phyloP scores from a whole-genome alignment of 2,888 invertebrate genomes.

The Drosophila greeni region DNA sequence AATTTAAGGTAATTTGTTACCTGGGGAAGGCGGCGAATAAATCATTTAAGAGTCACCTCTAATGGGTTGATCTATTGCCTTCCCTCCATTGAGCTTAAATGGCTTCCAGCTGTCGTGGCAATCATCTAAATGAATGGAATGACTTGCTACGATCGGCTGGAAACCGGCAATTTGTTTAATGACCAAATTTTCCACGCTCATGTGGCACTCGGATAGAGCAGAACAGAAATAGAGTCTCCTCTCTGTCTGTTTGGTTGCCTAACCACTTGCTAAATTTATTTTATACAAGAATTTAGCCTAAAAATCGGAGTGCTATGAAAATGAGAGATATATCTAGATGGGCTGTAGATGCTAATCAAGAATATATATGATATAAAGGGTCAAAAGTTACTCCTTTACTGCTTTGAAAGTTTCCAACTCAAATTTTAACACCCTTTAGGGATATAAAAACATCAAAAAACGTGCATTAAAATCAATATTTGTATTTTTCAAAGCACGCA shows the following conservation, averaged over 20 bases:
- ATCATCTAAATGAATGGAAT: constrained; percentile 1
- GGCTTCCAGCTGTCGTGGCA: constrained; percentile 18
- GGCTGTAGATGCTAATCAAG: too few relatives aligned
- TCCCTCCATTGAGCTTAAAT: background rate
- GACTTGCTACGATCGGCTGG: background rate
- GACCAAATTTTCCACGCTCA: constrained; percentile 5
- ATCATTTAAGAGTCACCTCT: background rate
- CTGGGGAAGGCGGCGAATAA: background rate
- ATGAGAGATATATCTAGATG: too few relatives aligned
- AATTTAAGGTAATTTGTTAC: background rate
- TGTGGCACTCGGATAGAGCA: background rate
- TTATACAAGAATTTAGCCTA: background rate
- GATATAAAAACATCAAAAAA: background rate
- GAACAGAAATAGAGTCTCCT: background rate
- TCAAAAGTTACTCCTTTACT: too few relatives aligned
- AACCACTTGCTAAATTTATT: background rate
- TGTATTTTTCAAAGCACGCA: constrained; percentile 2
- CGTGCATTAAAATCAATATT: background rate
- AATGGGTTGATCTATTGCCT: constrained; percentile 15
- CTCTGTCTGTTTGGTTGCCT: background rate
- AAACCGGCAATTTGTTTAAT: constrained; percentile 4
- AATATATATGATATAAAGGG: too few relatives aligned
- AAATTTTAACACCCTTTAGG: too few relatives aligned
- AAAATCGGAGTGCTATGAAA: too few relatives aligned
- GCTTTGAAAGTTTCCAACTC: too few relatives aligned